Evolutionary conservation across 2,888 invertebrate genomes (phyloP), one percentile per base, ranked within the genome.

Genomic region (Lasioglossum zephyrum): DNA sequence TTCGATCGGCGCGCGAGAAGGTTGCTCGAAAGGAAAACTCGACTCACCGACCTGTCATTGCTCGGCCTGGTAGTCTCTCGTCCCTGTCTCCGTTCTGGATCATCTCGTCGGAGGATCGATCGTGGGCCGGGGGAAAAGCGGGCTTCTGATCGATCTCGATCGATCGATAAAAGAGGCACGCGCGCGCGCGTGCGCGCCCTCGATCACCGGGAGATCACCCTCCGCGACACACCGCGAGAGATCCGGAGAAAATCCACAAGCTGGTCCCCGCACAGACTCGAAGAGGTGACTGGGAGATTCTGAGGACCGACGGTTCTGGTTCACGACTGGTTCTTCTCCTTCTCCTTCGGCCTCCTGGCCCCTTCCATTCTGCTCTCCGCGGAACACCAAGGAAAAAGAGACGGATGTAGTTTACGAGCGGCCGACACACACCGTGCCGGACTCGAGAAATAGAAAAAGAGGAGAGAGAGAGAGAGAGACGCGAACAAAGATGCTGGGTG

Each of bases 231-330:
- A 72, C 57, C 79, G 49, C 18, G 60, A 70, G 83, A 86, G 36
- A 36, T 85, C 87, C 81, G 82, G 76, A 85, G 82, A 81, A 81
- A 83, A 83, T 86, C 79, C 81, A 79, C 79, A 63, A 22, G 84
- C 85, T 85, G 88, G 75, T 91, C 91, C 86, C 87, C 85, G 91
- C 87, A 81, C 90, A 92, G 88, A 77, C 90, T 92, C 92, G 85
- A 82, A 91, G 91, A 91, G 90, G 92, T 91, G 89, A 91, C 91
- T 91, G 92, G 88, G 92, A 90, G 92, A 91, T 91, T 92, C 92
- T 89, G 91, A 91, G 92, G 91, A 92, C 91, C 92, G 91, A 89
- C 90, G 90, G 91, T 91, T 91, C 91, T 91, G 91, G 91, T 91
- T 91, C 91, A 91, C 90, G 85, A 91, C 91, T 91, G 91, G 91